phyloP scores from a whole-genome alignment of 2,113 vertebrate species.

The Pelvicachromis taeniatus region DNA sequence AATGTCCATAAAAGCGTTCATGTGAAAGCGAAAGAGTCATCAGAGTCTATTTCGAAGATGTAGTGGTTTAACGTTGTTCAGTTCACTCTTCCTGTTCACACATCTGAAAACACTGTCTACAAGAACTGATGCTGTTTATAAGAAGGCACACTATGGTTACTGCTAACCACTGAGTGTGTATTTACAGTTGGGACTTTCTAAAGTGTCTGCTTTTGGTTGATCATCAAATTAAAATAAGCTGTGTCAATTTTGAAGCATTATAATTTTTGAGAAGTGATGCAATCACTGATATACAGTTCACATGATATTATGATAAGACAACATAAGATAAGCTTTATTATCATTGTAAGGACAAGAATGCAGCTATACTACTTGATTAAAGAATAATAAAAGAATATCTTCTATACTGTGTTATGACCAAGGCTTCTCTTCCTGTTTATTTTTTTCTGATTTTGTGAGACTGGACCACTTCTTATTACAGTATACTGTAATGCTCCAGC shows the following conservation, averaged over 20 bases:
- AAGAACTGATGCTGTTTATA: not conserved
- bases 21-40: not conserved
- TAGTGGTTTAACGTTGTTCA: not conserved
- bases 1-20: not conserved
- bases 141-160: fast-evolving
- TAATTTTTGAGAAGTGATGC: not conserved
- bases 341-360: not conserved
- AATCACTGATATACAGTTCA: not conserved
- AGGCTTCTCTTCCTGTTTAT: too few relatives aligned
- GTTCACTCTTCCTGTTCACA: not conserved
- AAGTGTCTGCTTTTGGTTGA: not conserved
- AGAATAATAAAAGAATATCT: fast-evolving
- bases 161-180: fast-evolving
- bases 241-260: not conserved
- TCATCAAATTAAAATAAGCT: too few relatives aligned
- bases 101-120: not conserved
- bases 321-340: fast-evolving
- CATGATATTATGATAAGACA: not conserved
- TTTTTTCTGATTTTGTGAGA: fast-evolving
- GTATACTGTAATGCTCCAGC: fast-evolving
- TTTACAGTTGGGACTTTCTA: not conserved
- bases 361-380: not conserved
- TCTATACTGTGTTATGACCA: not conserved
- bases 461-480: fast-evolving
- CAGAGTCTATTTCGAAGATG: fast-evolving